A percentile compares a stretch with the other conserved stretches of the same genome.
phyloP scores from a whole-genome alignment of 2,797 vertebrate species.

The Bradypus variegatus region DNA sequence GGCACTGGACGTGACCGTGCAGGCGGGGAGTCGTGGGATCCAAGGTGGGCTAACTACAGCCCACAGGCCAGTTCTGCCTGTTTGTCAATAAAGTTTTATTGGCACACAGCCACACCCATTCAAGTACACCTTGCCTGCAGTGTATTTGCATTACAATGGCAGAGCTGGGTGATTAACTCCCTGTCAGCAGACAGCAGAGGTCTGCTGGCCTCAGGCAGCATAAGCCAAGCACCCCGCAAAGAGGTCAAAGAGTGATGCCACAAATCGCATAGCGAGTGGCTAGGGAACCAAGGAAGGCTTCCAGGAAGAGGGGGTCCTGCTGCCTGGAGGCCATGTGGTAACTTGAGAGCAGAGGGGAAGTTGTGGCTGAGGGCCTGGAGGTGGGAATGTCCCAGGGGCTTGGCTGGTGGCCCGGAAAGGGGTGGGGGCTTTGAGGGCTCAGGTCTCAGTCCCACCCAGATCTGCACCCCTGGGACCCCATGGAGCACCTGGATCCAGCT shows the following conservation, averaged over 20 bases:
- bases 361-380: neutral
- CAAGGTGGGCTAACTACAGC: rapidly evolving
- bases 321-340: neutral
- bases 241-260: neutral
- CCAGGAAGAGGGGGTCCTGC: too few species aligned
- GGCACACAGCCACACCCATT: rapidly evolving
- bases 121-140: neutral
- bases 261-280: neutral
- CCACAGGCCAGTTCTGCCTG: neutral
- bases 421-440: too few species aligned
- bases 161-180: neutral
- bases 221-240: neutral
- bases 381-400: too few species aligned
- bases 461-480: neutral
- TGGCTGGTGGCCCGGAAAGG: too few species aligned
- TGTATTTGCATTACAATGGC: neutral
- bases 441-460: neutral
- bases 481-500: neutral
- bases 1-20: neutral
- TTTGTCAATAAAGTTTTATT: neutral
- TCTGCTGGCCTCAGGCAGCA: too few species aligned
- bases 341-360: neutral
- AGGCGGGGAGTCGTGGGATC: neutral
- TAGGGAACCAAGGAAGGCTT: neutral
- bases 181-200: neutral